A percentile compares a stretch with the other conserved stretches of the same genome.
Conservation (phyloP, 2,797 vertebrate genomes). For the Sebastes itinus region DNA sequence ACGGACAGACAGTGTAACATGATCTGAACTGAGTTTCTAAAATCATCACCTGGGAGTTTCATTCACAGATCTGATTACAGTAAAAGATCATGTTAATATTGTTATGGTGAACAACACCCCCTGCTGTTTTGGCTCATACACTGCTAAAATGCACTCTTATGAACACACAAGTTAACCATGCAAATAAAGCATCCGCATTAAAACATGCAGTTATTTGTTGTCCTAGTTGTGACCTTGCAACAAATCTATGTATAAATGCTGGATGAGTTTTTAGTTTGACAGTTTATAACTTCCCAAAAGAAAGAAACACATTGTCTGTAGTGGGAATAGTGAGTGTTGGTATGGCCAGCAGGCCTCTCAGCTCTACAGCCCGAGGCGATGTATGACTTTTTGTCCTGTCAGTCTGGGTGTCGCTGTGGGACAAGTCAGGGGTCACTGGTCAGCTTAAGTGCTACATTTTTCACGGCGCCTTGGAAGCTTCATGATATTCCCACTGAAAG, state of each 20-base stretch:
- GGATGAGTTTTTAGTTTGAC: background rate
- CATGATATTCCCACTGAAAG: background rate
- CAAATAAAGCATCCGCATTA: background rate
- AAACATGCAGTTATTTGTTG: background rate
- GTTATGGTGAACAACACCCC: conserved; percentile 35
- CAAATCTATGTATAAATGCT: background rate
- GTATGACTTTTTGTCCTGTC: conserved; percentile 18
- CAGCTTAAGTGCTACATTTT: conserved; percentile 38
- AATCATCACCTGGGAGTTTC: background rate
- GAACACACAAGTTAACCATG: background rate
- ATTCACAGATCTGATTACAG: conserved; percentile 5
- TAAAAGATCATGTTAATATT: background rate
- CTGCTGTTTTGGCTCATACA: conserved; percentile 35
- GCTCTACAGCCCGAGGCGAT: conserved; percentile 16
- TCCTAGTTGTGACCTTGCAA: background rate
- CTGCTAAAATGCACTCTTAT: background rate
- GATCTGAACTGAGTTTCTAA: background rate
- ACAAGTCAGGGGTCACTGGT: conserved; percentile 36
- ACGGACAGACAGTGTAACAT: background rate
- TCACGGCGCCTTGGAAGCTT: background rate
- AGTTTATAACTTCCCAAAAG: background rate
- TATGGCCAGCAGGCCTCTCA: background rate
- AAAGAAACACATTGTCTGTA: background rate
- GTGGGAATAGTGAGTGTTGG: background rate
- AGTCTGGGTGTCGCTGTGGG: conserved; percentile 3